Conservation (phyloP, 2,113 vertebrate species). For the Megaceryle torquata region DNA sequence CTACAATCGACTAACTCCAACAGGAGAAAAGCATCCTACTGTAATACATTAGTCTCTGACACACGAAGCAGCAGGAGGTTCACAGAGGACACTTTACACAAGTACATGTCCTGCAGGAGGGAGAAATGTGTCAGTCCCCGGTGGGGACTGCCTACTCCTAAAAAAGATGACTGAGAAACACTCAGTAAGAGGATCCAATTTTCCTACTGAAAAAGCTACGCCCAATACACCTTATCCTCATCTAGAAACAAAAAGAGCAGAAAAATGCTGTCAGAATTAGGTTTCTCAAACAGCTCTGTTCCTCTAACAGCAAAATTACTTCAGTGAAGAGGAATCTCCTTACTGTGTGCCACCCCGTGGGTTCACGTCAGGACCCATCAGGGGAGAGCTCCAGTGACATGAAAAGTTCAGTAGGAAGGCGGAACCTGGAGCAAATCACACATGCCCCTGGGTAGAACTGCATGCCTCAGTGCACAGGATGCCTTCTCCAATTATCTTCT, state of each 20-base stretch:
- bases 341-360: not conserved
- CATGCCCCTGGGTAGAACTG: not conserved
- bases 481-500: slow-evolving; percentile 13
- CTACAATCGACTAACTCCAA: not conserved
- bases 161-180: not conserved
- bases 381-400: not conserved
- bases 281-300: not conserved
- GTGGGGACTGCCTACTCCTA: not conserved
- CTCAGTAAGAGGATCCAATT: not conserved
- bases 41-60: not conserved
- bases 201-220: not conserved
- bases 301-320: not conserved
- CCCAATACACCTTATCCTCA: not conserved
- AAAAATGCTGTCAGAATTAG: not conserved
- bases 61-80: not conserved
- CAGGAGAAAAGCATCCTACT: not conserved
- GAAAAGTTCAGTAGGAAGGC: not conserved
- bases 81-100: not conserved
- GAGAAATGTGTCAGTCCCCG: not conserved
- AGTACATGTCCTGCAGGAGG: not conserved
- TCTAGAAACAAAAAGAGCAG: not conserved
- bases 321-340: slow-evolving; percentile 9
- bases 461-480: not conserved
- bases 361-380: slow-evolving; percentile 59
- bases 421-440: not conserved